Percentiles rank a stretch among this genome's conserved stretches.
These are phyloP conservation scores for Arenicola marina DNA, from an alignment of 2,888 invertebrate genomes.

Conservation along the genomic window DNA sequence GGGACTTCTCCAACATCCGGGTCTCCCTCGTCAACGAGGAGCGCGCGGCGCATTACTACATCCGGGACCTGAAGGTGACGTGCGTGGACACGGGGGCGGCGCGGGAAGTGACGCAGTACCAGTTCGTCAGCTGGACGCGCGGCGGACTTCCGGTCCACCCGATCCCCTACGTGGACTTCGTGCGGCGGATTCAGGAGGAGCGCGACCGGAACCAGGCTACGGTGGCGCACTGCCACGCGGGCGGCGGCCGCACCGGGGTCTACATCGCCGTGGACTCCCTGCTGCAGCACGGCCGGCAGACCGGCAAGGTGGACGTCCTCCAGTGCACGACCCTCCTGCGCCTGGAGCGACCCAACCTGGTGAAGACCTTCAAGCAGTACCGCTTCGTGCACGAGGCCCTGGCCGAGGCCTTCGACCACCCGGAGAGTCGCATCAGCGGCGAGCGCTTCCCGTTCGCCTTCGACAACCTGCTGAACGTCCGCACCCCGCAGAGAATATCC, in stretches of 20 bases:
- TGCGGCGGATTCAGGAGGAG: slow-evolving; percentile 10
- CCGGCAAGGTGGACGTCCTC: slow-evolving; percentile 27
- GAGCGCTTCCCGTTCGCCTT: slow-evolving; percentile 9
- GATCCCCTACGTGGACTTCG: slow-evolving; percentile 23
- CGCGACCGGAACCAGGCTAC: background rate
- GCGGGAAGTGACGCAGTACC: slow-evolving; percentile 19
- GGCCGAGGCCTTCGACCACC: slow-evolving; percentile 23
- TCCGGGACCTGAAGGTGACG: slow-evolving; percentile 7
- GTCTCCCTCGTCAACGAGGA: slow-evolving; percentile 2
- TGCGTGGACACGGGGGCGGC: background rate
- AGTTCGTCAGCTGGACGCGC: slow-evolving; percentile 18
- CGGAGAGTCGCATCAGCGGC: background rate
- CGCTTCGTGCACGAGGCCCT: slow-evolving; percentile 28
- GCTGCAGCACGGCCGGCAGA: slow-evolving; percentile 16
- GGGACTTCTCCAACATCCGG: background rate
- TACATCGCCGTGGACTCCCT: slow-evolving; percentile 29
- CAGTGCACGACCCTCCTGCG: slow-evolving; percentile 18
- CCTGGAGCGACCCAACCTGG: slow-evolving; percentile 19
- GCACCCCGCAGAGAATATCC: too few relatives aligned
- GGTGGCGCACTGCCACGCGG: slow-evolving; percentile 30
- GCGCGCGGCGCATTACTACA: slow-evolving; percentile 13
- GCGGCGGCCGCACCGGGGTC: slow-evolving; percentile 30
- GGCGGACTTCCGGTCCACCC: slow-evolving; percentile 16
- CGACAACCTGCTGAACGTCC: background rate
- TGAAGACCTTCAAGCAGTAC: slow-evolving; percentile 26